Evolutionary conservation across 1,140 invertebrate genomes (phyloP), one percentile per base, ranked within the genome.

Genomic region (Venustaconcha ellipsiformis): DNA sequence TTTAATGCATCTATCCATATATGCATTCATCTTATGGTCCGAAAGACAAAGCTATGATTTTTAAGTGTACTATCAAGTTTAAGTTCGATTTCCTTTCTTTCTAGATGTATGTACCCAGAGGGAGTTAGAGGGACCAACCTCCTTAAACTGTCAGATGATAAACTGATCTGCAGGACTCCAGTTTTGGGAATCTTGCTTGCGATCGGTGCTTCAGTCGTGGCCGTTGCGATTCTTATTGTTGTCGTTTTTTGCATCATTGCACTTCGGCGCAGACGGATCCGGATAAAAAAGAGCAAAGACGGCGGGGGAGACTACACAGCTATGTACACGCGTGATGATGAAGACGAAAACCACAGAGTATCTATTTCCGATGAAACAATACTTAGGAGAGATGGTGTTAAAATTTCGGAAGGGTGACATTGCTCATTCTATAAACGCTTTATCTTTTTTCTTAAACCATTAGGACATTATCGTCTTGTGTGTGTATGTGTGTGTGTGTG

Each of bases 381-480:
- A 20, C 14, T 77, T 56, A 23, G 37, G 5, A 70, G 64, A 20
- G 30, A 37, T 5, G 2, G 2, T 37, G 69, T 18, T 5, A 55
- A 14, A 20, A 64, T 72, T 67, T 72, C 72, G 56, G 70, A 77
- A 63, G 75, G 63, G 55, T 76, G 63, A 76, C 30, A 37, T 37
- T 37, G 2, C 30, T 37, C 5, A 37, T 5, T 37, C 30, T 37
- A 37, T 37, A 5, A n/a, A n/a, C n/a, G n/a, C n/a, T n/a, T n/a
- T n/a, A n/a, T n/a, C n/a, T n/a, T n/a, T n/a, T n/a, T n/a, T n/a
- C n/a, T n/a, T n/a, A n/a, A n/a, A n/a, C n/a, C n/a, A n/a, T n/a
- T n/a, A n/a, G n/a, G n/a, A n/a, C n/a, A n/a, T n/a, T n/a, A n/a
- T n/a, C n/a, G n/a, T n/a, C n/a, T n/a, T 5, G 5, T 5, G 5